Conservation (phyloP, 1,140 invertebrate genomes). For the Hyles euphorbiae region DNA sequence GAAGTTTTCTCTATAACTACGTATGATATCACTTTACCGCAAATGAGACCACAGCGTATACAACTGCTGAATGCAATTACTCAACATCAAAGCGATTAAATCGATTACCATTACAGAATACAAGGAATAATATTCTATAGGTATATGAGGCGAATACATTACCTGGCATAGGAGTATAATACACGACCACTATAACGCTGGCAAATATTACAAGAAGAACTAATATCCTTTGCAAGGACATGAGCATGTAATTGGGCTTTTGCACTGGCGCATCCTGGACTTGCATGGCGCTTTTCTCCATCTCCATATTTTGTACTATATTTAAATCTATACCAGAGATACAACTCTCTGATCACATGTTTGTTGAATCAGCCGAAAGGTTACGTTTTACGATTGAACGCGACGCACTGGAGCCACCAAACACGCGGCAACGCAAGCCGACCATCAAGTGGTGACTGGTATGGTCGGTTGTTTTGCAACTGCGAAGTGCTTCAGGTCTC, state of each 20-base stretch:
- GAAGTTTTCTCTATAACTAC: too few species aligned
- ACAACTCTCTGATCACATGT: slow-evolving; percentile 19
- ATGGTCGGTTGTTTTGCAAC: slow-evolving; percentile 39
- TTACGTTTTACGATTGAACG: slow-evolving; percentile 26
- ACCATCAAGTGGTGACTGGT: slow-evolving; percentile 62
- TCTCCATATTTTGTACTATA: slow-evolving; percentile 35
- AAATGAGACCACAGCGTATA: too few species aligned
- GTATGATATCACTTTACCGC: too few species aligned
- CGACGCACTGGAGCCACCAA: slow-evolving; percentile 20
- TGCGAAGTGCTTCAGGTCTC: slow-evolving; percentile 47
- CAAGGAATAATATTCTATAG: too few species aligned
- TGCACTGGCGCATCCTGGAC: slow-evolving; percentile 29
- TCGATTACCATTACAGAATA: too few species aligned
- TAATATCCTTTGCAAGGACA: slow-evolving; percentile 71
- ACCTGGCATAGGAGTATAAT: slow-evolving; percentile 82
- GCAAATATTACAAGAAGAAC: slow-evolving; percentile 70
- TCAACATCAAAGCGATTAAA: too few species aligned
- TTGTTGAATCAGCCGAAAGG: slow-evolving; percentile 29
- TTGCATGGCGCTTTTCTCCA: slow-evolving; percentile 43
- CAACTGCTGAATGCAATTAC: too few species aligned
- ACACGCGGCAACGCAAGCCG: slow-evolving; percentile 54
- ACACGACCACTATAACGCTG: slow-evolving; percentile 80
- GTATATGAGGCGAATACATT: neutral
- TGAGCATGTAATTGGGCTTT: slow-evolving; percentile 69
- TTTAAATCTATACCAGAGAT: neutral